Evolutionary conservation across 2,797 vertebrate genomes (phyloP).

Genomic region (Amphiprion clarkii): DNA sequence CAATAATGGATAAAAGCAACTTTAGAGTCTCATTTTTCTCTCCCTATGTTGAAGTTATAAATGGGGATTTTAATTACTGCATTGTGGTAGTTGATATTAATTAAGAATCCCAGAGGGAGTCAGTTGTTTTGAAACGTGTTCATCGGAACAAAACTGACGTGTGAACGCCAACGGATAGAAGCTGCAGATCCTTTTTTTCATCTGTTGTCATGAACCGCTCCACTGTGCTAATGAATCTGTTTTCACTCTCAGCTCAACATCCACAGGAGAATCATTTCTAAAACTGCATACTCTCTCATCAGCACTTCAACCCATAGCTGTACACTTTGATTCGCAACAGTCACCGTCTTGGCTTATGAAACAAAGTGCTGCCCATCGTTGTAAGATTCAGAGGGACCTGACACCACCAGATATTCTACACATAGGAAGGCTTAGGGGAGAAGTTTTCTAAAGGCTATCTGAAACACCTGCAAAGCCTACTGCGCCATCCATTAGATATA

Average conservation of each 20-base stretch:
- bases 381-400: constrained; percentile 37
- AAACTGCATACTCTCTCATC: constrained; percentile 39
- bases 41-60: constrained; percentile 35
- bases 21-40: constrained; percentile 31
- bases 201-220: constrained; percentile 36
- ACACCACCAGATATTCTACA: constrained; percentile 38
- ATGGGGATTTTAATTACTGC: constrained; percentile 64
- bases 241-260: constrained; percentile 38
- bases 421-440: constrained; percentile 56
- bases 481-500: constrained; percentile 67
- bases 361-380: constrained; percentile 31
- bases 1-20: constrained; percentile 10
- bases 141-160: constrained; percentile 37
- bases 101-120: constrained; percentile 49
- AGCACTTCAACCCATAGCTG: constrained; percentile 53
- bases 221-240: constrained; percentile 69
- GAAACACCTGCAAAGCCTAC: constrained; percentile 70
- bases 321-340: constrained; percentile 65
- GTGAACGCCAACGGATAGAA: constrained; percentile 27
- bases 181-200: constrained; percentile 23
- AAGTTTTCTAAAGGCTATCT: constrained; percentile 50
- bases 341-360: constrained; percentile 38
- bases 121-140: constrained; percentile 43
- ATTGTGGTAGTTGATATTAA: constrained; percentile 59
- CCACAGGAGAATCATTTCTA: constrained; percentile 48